phyloP scores from a whole-genome alignment of 53 echinoderm and acorn worm genomes.

The Echinarachnius parma region DNA sequence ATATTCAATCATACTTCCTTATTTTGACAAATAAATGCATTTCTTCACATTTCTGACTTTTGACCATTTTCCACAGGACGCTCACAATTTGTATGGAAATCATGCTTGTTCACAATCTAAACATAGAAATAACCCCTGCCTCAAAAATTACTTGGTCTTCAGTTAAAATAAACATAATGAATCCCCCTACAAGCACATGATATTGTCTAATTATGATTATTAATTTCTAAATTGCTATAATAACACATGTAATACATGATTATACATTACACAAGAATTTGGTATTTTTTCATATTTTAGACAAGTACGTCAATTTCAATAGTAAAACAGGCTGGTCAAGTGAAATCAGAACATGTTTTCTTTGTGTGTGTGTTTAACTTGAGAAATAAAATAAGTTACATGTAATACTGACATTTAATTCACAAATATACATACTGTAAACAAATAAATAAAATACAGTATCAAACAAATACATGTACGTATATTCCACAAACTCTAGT shows the following conservation, averaged over 20 bases:
- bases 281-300: neutral
- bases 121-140: slow-evolving; percentile 3
- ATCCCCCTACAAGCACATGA: slow-evolving; percentile 5
- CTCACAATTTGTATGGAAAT: neutral
- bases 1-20: slow-evolving; percentile 1
- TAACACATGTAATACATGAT: neutral
- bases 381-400: slow-evolving; percentile 3
- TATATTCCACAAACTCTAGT: neutral
- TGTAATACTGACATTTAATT: slow-evolving; percentile 1
- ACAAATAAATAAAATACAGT: slow-evolving; percentile 1
- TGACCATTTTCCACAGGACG: neutral
- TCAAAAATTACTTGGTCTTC: slow-evolving; percentile 1
- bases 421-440: slow-evolving; percentile 7
- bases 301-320: slow-evolving; percentile 12
- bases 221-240: neutral
- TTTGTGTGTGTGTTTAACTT: slow-evolving; percentile 10
- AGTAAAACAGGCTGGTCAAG: slow-evolving; percentile 7
- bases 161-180: neutral
- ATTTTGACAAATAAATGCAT: neutral
- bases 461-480: slow-evolving; percentile 6
- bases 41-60: neutral
- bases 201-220: neutral
- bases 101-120: slow-evolving; percentile 13
- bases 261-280: slow-evolving; percentile 2
- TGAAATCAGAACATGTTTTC: slow-evolving; percentile 1